Base-by-base conservation (phyloP, 1,140 invertebrate species). In the Riptortus pedestris region DNA sequence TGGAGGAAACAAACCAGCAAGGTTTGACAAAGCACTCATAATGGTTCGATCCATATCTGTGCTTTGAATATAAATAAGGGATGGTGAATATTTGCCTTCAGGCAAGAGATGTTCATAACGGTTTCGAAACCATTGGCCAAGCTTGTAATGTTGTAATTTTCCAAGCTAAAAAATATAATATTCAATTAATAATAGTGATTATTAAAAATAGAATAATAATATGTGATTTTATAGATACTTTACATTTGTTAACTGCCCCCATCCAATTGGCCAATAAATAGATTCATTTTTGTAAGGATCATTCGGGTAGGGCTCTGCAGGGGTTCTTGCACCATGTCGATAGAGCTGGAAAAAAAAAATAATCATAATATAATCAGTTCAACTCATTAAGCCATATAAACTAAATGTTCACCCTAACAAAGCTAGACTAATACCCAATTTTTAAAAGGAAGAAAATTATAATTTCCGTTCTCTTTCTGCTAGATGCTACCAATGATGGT, bases 21-120 rank as follows among this genome's bases (percentile, higher is more conserved):
- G 77, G 76, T 92, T 86, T 1, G 83, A 78, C 72, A 87, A 79
- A 0, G 90, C 93, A 68, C 90, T 94, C 87, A 93, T 93, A 5
- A 96, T 74, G 16, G 92, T 93, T 22, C 93, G 79, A 77, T 96
- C 90, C 1, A 85, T 83, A 75, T 93, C 87, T 1, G 92, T 93
- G 45, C 83, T 84, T 69, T 84, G 80, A 1, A 88, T 78, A 69
- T 79, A 79, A 66, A 88, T 82, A 74, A 85, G 76, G 63, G 82
- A 73, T 5, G 80, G 78, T 68, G 70, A 78, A 70, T 87, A 88
- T 33, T 57, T 28, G 14, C 48, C 48, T 1, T 45, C 62, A 22
- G 45, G 31, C 16, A 63, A 3, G 1, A 22, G 20, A 16, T 57
- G 2, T n/a, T 20, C 28, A 27, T 63, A 63, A 9, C 62, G 48